Conservation (phyloP, 1,140 invertebrate species). For the Lamellibrachia luymesi region DNA sequence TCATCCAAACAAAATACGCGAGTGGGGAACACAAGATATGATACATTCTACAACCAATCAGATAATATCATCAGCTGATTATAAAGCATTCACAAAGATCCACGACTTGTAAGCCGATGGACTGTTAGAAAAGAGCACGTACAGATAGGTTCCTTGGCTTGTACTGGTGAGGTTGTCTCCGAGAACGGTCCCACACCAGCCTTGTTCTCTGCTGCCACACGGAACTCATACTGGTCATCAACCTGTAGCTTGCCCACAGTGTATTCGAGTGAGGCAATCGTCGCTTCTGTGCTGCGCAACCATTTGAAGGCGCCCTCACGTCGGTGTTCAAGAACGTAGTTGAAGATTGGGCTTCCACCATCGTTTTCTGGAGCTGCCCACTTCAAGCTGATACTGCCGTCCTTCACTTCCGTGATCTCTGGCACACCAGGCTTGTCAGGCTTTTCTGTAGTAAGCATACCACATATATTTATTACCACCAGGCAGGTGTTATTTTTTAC, state of each 20-base stretch:
- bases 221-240: slow-evolving; percentile 89
- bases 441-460: slow-evolving; percentile 70
- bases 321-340: slow-evolving; percentile 85
- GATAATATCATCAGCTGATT: neutral
- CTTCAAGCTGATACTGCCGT: slow-evolving; percentile 71
- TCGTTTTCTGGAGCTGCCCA: slow-evolving; percentile 92
- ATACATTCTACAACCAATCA: neutral
- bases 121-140: slow-evolving; percentile 37
- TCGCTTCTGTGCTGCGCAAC: slow-evolving; percentile 38
- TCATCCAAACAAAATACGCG: neutral
- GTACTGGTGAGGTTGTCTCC: slow-evolving; percentile 85
- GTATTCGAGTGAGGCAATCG: slow-evolving; percentile 73
- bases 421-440: slow-evolving; percentile 83
- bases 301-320: slow-evolving; percentile 63
- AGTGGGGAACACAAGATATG: neutral
- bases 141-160: slow-evolving; percentile 90
- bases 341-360: slow-evolving; percentile 88
- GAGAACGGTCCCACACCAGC: slow-evolving; percentile 91
- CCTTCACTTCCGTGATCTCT: slow-evolving; percentile 86
- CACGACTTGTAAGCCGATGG: neutral
- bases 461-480: slow-evolving; percentile 26
- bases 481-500: neutral
- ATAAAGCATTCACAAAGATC: neutral
- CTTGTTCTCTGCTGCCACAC: slow-evolving; percentile 90
- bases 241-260: slow-evolving; percentile 86